phyloP scores from a whole-genome alignment of 2,797 vertebrate species.

The Spondyliosoma cantharus region DNA sequence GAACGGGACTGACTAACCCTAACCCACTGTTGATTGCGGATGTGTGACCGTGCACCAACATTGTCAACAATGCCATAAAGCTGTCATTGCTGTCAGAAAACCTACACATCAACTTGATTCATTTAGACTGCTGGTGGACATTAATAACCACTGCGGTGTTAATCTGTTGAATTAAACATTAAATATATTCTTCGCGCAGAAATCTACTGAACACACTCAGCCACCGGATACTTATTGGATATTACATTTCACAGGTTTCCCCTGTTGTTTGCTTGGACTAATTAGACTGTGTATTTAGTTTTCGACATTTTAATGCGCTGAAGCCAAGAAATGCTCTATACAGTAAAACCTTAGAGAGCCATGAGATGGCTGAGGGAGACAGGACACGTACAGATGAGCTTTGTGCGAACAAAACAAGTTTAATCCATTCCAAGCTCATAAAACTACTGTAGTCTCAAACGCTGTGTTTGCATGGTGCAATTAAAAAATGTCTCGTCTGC shows the following conservation, averaged over 20 bases:
- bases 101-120: neutral
- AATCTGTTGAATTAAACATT: conserved; percentile 12
- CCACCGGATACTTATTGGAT: neutral
- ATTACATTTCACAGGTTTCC: neutral
- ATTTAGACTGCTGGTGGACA: neutral
- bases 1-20: too few relatives aligned
- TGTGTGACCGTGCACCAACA: too few relatives aligned
- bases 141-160: conserved; percentile 18
- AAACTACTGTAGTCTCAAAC: conserved; percentile 1
- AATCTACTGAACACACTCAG: neutral
- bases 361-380: neutral
- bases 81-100: neutral
- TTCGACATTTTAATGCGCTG: conserved; percentile 7
- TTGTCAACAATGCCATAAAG: neutral
- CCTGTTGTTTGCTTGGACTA: conserved; percentile 18
- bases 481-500: neutral
- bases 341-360: conserved; percentile 1
- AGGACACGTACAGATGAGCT: neutral
- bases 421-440: neutral
- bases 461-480: neutral
- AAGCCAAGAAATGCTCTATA: neutral
- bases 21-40: too few relatives aligned
- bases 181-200: neutral
- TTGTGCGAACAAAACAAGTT: neutral
- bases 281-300: conserved; percentile 20